Percentiles rank a stretch among this genome's conserved stretches.
phyloP scores from a whole-genome alignment of 2,113 vertebrate species.

The Hemiprocne comata region DNA sequence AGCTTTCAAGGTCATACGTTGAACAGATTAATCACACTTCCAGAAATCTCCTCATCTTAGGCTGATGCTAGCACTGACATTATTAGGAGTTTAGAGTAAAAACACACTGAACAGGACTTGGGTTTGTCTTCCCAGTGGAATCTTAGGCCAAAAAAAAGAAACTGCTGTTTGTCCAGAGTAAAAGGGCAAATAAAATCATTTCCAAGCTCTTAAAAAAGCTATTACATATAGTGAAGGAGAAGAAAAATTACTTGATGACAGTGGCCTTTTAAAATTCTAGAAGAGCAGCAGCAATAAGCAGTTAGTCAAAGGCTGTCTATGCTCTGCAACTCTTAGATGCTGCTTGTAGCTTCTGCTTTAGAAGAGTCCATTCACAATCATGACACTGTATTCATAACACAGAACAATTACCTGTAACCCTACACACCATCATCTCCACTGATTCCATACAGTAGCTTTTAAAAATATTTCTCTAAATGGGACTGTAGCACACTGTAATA shows the following conservation, averaged over 20 bases:
- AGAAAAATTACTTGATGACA: constrained; percentile 63
- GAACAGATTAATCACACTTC: constrained; percentile 48
- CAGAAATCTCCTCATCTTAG: constrained; percentile 17
- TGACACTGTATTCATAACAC: not conserved
- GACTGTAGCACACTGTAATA: not conserved
- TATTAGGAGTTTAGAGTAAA: constrained; percentile 42
- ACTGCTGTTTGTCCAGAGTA: constrained; percentile 46
- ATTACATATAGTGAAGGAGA: constrained; percentile 29
- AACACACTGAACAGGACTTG: not conserved
- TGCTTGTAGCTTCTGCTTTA: not conserved
- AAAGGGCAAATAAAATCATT: constrained; percentile 58
- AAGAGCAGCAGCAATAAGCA: not conserved
- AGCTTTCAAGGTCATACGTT: constrained; percentile 41
- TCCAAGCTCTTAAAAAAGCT: constrained; percentile 52
- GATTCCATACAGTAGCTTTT: not conserved
- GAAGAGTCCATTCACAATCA: not conserved
- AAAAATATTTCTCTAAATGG: constrained; percentile 16
- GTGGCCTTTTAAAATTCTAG: constrained; percentile 30
- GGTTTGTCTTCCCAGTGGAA: constrained; percentile 8
- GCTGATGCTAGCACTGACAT: not conserved
- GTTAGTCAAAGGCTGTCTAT: constrained; percentile 29
- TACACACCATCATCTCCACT: not conserved
- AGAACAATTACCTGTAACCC: constrained; percentile 14
- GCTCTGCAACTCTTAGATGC: not conserved
- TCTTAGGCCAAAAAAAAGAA: constrained; percentile 63